Evolutionary conservation across 1,140 invertebrate species (phyloP).

Genomic region (Aethina tumida): DNA sequence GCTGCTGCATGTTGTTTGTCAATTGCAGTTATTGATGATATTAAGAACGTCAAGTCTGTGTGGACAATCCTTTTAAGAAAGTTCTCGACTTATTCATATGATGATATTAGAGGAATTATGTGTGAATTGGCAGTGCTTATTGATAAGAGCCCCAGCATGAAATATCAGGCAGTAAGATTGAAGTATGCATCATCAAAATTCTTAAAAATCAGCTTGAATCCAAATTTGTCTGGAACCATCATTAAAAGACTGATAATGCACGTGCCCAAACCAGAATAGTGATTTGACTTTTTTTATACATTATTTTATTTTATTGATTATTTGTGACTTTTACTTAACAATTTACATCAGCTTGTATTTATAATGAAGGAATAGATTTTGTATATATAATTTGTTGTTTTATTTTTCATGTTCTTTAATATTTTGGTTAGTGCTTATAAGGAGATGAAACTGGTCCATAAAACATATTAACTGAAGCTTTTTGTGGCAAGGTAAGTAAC

Average conservation of each 20-base stretch:
- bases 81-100: conserved; percentile 39
- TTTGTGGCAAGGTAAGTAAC: too few species aligned
- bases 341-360: conserved; percentile 3
- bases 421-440: background rate
- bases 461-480: too few species aligned
- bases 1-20: conserved; percentile 65
- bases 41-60: conserved; percentile 28
- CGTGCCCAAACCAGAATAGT: background rate
- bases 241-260: conserved; percentile 19
- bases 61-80: conserved; percentile 40
- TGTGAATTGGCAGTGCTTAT: conserved; percentile 35
- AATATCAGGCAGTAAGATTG: conserved; percentile 38
- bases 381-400: background rate
- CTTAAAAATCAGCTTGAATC: conserved; percentile 41
- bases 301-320: conserved; percentile 4
- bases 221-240: conserved; percentile 36
- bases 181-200: conserved; percentile 40
- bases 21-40: conserved; percentile 34
- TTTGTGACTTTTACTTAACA: background rate
- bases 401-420: conserved; percentile 1
- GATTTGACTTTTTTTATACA: conserved; percentile 1
- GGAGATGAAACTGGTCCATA: background rate
- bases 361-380: conserved; percentile 1
- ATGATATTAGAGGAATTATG: conserved; percentile 37
- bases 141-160: conserved; percentile 35